Evolutionary conservation across 2,888 invertebrate genomes (phyloP).

Genomic region (Drosophila colorata): DNA sequence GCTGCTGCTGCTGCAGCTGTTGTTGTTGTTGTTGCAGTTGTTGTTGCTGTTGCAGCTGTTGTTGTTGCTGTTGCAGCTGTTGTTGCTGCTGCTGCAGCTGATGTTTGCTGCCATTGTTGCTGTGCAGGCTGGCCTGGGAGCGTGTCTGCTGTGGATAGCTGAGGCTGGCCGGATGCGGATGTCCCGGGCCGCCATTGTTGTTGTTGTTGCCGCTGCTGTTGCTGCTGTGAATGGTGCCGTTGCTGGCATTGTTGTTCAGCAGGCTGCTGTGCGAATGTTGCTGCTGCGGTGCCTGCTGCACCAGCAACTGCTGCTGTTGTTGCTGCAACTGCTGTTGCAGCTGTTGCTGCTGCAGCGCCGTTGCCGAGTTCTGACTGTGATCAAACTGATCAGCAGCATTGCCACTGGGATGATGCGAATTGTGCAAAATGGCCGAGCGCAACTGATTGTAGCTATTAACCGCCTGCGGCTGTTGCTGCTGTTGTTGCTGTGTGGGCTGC

Average conservation of each 20-base stretch:
- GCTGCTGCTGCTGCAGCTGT: constrained; percentile 42
- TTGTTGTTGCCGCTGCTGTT: constrained; percentile 50
- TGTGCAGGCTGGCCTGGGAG: constrained; percentile 49
- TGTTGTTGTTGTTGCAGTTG: neutral
- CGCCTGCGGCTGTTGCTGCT: constrained; percentile 77
- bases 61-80: constrained; percentile 50
- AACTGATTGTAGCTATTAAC: constrained; percentile 83
- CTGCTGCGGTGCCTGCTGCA: constrained; percentile 46
- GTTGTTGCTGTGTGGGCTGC: constrained; percentile 56
- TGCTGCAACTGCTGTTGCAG: constrained; percentile 38
- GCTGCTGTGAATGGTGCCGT: constrained; percentile 56
- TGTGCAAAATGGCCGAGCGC: constrained; percentile 84
- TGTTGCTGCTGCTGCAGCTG: constrained; percentile 51
- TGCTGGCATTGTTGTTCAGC: constrained; percentile 58
- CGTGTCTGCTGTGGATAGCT: constrained; percentile 46
- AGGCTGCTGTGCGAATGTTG: constrained; percentile 52
- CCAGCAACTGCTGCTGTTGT: constrained; percentile 25
- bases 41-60: constrained; percentile 54
- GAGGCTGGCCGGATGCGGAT: constrained; percentile 53
- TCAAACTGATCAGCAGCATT: constrained; percentile 63
- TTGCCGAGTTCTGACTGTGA: constrained; percentile 44
- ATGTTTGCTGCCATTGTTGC: constrained; percentile 62
- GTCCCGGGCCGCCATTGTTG: constrained; percentile 53
- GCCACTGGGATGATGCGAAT: constrained; percentile 84
- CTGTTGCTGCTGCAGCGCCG: constrained; percentile 46